Base-by-base conservation (phyloP, 2,113 vertebrate genomes). In the Dromiciops gliroides region DNA sequence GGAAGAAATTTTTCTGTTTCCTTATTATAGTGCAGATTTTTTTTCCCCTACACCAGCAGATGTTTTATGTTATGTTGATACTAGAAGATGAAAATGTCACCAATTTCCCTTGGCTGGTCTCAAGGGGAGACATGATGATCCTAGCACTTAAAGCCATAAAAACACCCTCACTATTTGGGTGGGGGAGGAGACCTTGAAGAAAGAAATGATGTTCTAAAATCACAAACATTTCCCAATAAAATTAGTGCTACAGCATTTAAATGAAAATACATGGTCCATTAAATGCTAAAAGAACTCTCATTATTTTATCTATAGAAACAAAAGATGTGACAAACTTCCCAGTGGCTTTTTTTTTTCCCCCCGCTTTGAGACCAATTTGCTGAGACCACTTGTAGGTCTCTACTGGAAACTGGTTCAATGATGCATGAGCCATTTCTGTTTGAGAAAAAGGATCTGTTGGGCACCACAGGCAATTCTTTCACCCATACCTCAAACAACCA, bases 11-110 rank as follows among this genome's bases (percentile, higher is more conserved):
- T 93, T 92, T 28, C 90, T 95, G 60, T 49, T 51, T 93, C 91
- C 48, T 52, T 91, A 88, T 91, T 83, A 95, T 0, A 88, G 11
- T 8, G 51, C 75, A 10, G 44, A 83, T 10, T 94, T 95, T 92
- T 60, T 10, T 94, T 95, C 91, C 31, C 49, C 89, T 93, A 90
- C 12, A 91, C 67, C 92, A 44, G n/a, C 91, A 95, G 47, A 16
- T 56, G 89, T 2, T 26, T 94, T 5, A 91, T 22, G 75, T 22
- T 95, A 14, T 51, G 24, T 60, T 93, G 93, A 90, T 67, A 92
- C 75, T 0, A 90, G 37, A 24, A 24, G 95, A 23, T 50, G 16
- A 94, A 53, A 28, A 90, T 51, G 8, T n/a, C 51, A 94, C 50
- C 24, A 89, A 52, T 24, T 19, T 14, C 51, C 26, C 6, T 48